These are phyloP conservation scores for Psittacula cyanocephala DNA, from an alignment of 2,113 vertebrate species.

Conservation along the genomic window DNA sequence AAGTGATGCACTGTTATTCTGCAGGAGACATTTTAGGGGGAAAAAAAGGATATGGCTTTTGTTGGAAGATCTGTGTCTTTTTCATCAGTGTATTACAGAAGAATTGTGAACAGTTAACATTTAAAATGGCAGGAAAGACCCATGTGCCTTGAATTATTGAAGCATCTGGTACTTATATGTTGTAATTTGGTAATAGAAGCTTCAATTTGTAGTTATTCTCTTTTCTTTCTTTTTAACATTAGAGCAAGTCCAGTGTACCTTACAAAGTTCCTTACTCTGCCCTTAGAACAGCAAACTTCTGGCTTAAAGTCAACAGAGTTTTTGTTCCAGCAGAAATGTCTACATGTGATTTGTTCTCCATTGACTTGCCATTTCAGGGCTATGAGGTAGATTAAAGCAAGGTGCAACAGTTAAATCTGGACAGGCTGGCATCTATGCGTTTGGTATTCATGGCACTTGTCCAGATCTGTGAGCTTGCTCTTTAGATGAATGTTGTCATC, in stretches of 20 bases:
- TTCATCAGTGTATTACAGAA: not conserved
- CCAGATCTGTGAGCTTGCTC: constrained; percentile 35
- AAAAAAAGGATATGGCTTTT: not conserved
- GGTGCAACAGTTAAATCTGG: not conserved
- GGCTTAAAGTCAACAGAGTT: not conserved
- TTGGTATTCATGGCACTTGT: constrained; percentile 16
- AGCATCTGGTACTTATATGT: not conserved
- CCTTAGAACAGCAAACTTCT: not conserved
- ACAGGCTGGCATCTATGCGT: constrained; percentile 1
- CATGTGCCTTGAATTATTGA: not conserved
- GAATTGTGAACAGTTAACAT: not conserved
- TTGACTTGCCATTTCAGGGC: not conserved
- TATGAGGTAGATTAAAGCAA: not conserved
- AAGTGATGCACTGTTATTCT: not conserved
- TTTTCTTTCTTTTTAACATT: not conserved
- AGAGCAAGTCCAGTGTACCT: not conserved
- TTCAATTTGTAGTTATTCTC: not conserved
- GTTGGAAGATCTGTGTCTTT: not conserved
- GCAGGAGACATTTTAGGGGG: not conserved
- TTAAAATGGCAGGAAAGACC: not conserved
- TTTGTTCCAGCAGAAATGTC: not conserved
- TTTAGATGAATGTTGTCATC: constrained; percentile 38
- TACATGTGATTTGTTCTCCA: not conserved
- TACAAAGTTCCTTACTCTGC: not conserved
- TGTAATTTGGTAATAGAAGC: not conserved